Conservation (phyloP, 2,797 vertebrate species). For the Margarornis squamiger region DNA sequence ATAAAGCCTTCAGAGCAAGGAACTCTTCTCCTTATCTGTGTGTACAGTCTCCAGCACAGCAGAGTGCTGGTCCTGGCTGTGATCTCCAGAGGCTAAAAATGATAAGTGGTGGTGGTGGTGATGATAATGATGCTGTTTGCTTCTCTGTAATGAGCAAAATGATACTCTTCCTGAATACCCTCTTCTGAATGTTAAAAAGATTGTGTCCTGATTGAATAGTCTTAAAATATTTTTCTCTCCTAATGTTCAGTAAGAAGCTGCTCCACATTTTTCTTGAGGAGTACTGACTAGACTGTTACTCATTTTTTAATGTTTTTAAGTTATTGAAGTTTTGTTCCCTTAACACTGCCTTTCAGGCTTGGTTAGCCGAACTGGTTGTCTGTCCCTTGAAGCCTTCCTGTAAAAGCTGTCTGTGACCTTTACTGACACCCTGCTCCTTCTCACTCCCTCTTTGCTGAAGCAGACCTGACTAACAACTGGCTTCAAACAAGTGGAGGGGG, state of each 20-base stretch:
- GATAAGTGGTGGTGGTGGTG: neutral
- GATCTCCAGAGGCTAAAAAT: neutral
- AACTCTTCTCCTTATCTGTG: neutral
- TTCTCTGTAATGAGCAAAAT: neutral
- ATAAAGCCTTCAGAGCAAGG: neutral
- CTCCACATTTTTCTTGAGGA: neutral
- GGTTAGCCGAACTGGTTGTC: neutral
- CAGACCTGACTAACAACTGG: neutral
- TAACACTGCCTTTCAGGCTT: neutral
- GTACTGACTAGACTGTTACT: neutral
- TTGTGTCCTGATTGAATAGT: neutral
- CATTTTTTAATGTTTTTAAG: neutral
- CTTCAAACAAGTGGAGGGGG: neutral
- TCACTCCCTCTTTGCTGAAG: neutral
- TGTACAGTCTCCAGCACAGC: neutral
- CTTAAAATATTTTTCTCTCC: neutral
- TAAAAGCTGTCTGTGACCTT: slow-evolving; percentile 24
- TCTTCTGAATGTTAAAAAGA: neutral
- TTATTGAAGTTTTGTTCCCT: neutral
- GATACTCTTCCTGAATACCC: neutral
- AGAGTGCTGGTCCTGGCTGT: neutral
- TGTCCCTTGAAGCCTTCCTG: neutral
- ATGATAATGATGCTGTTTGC: neutral
- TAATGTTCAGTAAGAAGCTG: neutral
- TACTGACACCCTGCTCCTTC: neutral